Conservation (phyloP, 2,888 invertebrate genomes). For the Ectropis crepuscularia region DNA sequence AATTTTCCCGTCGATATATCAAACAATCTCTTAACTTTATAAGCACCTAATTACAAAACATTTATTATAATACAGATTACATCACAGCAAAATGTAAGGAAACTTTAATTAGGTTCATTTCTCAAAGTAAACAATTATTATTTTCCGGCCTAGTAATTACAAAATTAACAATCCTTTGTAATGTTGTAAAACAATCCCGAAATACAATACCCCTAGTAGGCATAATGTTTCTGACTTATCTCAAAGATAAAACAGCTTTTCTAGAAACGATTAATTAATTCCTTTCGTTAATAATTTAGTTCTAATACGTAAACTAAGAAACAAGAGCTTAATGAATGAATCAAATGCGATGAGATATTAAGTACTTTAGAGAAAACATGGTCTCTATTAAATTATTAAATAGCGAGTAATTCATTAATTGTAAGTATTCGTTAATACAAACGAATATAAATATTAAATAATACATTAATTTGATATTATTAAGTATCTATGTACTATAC, state of each 20-base stretch:
- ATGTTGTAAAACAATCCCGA: constrained; percentile 34
- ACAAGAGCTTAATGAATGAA: constrained; percentile 20
- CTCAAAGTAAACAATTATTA: constrained; percentile 38
- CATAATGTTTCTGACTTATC: constrained; percentile 35
- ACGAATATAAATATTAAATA: too few species aligned
- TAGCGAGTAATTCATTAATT: too few species aligned
- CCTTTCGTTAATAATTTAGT: constrained; percentile 8
- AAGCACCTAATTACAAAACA: constrained; percentile 24
- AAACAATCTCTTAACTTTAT: constrained; percentile 28
- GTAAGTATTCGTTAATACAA: too few species aligned
- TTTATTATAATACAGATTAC: constrained; percentile 31
- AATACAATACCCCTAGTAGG: constrained; percentile 38
- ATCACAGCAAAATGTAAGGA: constrained; percentile 31
- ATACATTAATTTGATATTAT: too few species aligned
- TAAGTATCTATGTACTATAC: too few species aligned
- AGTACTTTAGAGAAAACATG: neutral
- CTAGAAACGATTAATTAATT: constrained; percentile 37
- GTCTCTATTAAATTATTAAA: too few species aligned
- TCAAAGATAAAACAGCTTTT: constrained; percentile 27
- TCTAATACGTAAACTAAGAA: constrained; percentile 25
- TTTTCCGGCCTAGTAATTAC: constrained; percentile 36
- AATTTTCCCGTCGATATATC: constrained; percentile 24
- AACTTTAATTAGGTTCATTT: constrained; percentile 34
- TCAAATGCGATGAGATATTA: constrained; percentile 8
- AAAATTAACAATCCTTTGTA: constrained; percentile 40